Evolutionary conservation across 2,797 vertebrate species (phyloP).

Genomic region (Myripristis jacobus): DNA sequence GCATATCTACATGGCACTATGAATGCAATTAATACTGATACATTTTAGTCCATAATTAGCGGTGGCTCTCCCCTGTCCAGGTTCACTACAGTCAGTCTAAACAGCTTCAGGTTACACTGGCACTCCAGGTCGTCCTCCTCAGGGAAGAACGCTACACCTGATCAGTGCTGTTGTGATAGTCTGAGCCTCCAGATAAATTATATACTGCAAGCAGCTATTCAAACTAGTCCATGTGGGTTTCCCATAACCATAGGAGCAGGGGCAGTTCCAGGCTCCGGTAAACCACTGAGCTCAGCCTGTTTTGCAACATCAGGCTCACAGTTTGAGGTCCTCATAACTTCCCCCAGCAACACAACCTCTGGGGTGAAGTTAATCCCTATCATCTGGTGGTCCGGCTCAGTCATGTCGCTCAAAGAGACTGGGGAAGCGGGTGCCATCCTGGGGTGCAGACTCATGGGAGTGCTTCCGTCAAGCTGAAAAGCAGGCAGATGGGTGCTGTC

Average conservation of each 20-base stretch:
- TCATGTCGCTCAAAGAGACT: slow-evolving; percentile 39
- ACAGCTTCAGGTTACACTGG: too few relatives aligned
- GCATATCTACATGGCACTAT: too few relatives aligned
- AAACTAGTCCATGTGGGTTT: too few relatives aligned
- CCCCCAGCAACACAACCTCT: slow-evolving; percentile 8
- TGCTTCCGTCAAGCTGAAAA: neutral
- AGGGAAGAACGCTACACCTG: too few relatives aligned
- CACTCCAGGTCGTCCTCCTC: too few relatives aligned
- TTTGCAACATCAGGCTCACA: slow-evolving; percentile 19
- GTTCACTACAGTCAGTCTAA: too few relatives aligned
- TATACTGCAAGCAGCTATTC: too few relatives aligned
- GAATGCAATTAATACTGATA: too few relatives aligned
- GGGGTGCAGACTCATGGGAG: neutral
- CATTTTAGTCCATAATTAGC: too few relatives aligned
- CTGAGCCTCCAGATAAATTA: too few relatives aligned
- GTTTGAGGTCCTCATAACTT: slow-evolving; percentile 27
- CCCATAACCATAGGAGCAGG: neutral
- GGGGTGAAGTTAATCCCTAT: slow-evolving; percentile 33
- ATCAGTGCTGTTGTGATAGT: too few relatives aligned
- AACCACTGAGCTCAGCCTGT: slow-evolving; percentile 4
- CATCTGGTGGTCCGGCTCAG: neutral
- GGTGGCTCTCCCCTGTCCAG: too few relatives aligned
- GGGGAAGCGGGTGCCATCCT: slow-evolving; percentile 12
- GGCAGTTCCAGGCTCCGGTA: slow-evolving; percentile 2
- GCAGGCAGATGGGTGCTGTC: neutral